Conservation (phyloP, 2,113 vertebrate genomes). For the Hoplias malabaricus region DNA sequence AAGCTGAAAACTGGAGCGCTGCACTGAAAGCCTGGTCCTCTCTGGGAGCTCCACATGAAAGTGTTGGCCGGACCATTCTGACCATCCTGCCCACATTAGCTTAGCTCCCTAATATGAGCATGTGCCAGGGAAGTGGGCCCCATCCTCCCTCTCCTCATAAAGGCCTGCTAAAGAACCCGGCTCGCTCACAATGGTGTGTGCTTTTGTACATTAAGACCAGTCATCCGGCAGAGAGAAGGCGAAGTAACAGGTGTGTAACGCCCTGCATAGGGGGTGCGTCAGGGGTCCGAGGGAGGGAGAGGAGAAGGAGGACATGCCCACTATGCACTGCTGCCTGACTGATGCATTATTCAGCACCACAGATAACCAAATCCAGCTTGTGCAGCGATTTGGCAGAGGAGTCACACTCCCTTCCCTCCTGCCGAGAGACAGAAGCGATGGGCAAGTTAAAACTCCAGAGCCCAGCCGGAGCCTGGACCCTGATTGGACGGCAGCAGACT, state of each 20-base stretch:
- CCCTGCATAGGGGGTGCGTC: constrained; percentile 21
- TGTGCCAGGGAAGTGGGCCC: not conserved
- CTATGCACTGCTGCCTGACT: constrained; percentile 36
- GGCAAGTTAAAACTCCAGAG: constrained; percentile 10
- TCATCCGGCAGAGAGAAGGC: constrained; percentile 18
- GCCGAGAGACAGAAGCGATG: constrained; percentile 15
- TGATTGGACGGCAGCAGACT: not conserved
- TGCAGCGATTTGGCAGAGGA: constrained; percentile 30
- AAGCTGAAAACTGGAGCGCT: not conserved
- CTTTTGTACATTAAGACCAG: constrained; percentile 20
- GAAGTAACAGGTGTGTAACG: constrained; percentile 22
- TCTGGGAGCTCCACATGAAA: not conserved
- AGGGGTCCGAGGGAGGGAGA: not conserved
- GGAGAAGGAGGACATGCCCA: constrained; percentile 42
- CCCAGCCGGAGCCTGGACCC: not conserved
- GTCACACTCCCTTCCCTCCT: constrained; percentile 22
- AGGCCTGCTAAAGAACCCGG: not conserved
- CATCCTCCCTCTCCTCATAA: not conserved
- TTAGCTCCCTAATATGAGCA: not conserved
- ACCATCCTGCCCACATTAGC: not conserved
- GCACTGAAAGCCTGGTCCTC: not conserved
- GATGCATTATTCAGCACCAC: constrained; percentile 39
- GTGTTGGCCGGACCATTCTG: not conserved
- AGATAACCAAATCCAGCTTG: constrained; percentile 38
- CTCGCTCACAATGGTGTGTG: not conserved